These are phyloP conservation scores for Crematogaster levior DNA, from an alignment of 2,888 invertebrate species.

Conservation along the genomic window DNA sequence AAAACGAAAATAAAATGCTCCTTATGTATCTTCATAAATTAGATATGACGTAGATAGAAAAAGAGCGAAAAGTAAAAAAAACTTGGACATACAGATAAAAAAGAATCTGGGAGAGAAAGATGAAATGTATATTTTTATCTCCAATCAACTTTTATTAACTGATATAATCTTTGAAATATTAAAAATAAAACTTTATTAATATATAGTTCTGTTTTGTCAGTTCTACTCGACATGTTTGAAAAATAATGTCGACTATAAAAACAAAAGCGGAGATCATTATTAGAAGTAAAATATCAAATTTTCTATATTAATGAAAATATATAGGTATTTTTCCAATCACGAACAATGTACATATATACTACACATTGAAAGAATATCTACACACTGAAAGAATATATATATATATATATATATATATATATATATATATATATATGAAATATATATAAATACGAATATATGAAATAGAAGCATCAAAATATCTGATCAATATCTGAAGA, in stretches of 20 bases:
- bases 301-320: not conserved
- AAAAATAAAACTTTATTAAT: not conserved
- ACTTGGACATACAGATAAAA: not conserved
- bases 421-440: too few relatives aligned
- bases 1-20: slow-evolving; percentile 6
- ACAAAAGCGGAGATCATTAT: not conserved
- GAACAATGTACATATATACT: too few relatives aligned
- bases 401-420: too few relatives aligned
- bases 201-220: not conserved
- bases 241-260: not conserved
- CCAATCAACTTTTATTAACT: not conserved
- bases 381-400: too few relatives aligned
- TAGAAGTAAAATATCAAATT: not conserved
- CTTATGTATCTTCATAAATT: not conserved
- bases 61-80: not conserved
- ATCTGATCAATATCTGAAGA: not conserved
- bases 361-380: too few relatives aligned
- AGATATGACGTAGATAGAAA: slow-evolving; percentile 1
- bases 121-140: not conserved
- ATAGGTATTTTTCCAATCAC: not conserved
- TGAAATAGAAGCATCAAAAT: not conserved
- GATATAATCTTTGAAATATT: not conserved
- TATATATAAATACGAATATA: too few relatives aligned
- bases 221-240: not conserved
- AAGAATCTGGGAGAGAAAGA: not conserved